Percentiles rank a stretch among this genome's conserved stretches.
phyloP scores from a whole-genome alignment of 23 tunicate genomes.

The Corella eumyota region DNA sequence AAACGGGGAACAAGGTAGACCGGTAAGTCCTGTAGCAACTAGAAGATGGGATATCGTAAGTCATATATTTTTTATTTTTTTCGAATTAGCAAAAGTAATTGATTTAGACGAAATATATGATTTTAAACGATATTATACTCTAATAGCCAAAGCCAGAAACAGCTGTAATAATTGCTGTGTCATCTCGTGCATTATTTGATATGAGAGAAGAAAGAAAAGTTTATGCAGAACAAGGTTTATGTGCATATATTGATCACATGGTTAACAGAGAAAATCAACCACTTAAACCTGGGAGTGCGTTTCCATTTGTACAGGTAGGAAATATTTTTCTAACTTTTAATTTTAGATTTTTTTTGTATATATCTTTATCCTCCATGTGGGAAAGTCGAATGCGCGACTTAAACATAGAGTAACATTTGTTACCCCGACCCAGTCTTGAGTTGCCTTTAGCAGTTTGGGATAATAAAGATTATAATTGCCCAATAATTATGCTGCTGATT shows the following conservation, averaged over 20 bases:
- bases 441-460: too few species aligned
- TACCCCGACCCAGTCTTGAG: too few species aligned
- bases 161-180: constrained; percentile 85
- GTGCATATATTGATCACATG: constrained; percentile 63
- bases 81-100: not conserved
- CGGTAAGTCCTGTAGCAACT: constrained; percentile 39
- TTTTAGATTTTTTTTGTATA: too few species aligned
- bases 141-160: constrained; percentile 81
- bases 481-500: too few species aligned
- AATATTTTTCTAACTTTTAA: too few species aligned
- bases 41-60: constrained; percentile 54
- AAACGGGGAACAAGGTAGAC: not conserved
- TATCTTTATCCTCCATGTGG: too few species aligned
- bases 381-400: too few species aligned
- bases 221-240: constrained; percentile 58
- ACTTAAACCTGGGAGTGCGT: constrained; percentile 89
- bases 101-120: not conserved
- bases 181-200: constrained; percentile 89
- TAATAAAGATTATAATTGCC: too few species aligned
- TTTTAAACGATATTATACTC: not conserved
- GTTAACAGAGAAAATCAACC: constrained; percentile 65
- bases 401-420: too few species aligned
- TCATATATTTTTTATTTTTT: not conserved
- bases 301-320: constrained; percentile 73
- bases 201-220: constrained; percentile 64